phyloP scores from a whole-genome alignment of 2,888 invertebrate species.

The Julus scanicus region DNA sequence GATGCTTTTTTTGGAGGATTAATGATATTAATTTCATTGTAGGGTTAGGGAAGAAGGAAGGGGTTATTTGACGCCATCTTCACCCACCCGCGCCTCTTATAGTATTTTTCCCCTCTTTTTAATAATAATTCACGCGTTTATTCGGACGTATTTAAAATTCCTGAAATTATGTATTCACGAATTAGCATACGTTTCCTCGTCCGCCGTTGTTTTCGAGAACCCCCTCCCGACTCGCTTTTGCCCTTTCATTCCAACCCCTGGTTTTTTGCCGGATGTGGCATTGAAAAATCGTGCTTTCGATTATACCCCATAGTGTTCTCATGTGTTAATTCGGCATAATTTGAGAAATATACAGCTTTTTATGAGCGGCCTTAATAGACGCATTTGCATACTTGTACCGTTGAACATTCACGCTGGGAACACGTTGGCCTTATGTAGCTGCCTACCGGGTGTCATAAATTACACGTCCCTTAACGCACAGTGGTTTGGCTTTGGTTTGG shows the following conservation, averaged over 20 bases:
- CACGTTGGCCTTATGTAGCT: slow-evolving; percentile 21
- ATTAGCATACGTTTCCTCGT: slow-evolving; percentile 19
- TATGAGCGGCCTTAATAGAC: slow-evolving; percentile 13
- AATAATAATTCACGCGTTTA: slow-evolving; percentile 7
- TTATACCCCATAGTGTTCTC: slow-evolving; percentile 33
- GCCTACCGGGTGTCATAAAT: slow-evolving; percentile 33
- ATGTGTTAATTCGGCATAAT: slow-evolving; percentile 25
- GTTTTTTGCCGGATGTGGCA: slow-evolving; percentile 25
- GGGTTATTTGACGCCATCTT: slow-evolving; percentile 2
- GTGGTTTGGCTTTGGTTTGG: not conserved
- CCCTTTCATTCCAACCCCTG: slow-evolving; percentile 26
- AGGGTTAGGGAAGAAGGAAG: not conserved
- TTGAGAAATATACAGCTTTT: slow-evolving; percentile 15
- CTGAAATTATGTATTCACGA: slow-evolving; percentile 26
- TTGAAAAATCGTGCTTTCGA: slow-evolving; percentile 27
- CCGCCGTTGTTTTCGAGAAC: not conserved
- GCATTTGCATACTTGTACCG: slow-evolving; percentile 27
- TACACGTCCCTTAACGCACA: not conserved
- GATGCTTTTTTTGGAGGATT: no score
- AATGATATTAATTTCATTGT: no score
- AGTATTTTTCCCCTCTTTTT: not conserved
- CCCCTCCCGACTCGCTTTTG: not conserved
- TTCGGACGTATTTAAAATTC: slow-evolving; percentile 33
- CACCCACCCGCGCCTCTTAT: not conserved
- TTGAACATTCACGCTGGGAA: not conserved